Base-by-base conservation (phyloP, 92 coral and sea anemone genomes). In the Desmophyllum pertusum region DNA sequence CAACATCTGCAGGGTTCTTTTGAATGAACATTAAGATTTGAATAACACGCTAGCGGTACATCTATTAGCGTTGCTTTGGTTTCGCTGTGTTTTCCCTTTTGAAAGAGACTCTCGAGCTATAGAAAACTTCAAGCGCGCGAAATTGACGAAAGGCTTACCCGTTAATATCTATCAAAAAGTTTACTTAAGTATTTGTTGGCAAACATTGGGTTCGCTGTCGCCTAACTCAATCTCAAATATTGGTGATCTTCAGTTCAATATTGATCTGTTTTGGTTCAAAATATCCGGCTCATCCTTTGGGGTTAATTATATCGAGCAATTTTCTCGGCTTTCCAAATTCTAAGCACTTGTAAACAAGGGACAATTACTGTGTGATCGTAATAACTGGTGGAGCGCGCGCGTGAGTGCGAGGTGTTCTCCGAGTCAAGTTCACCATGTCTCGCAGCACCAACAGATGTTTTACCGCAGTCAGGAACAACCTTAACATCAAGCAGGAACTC, bases 221-320 rank as follows among this genome's bases (percentile, higher is more conserved):
- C 76, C 77, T 79, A 87, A 79, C 87, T 36, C 74, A 81, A 90
- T 81, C 93, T 78, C 93, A 87, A 92, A 86, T 88, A 89, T 87
- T 87, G 81, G 87, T 68, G 85, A 66, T 88, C 79, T 77, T 62
- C 42, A 69, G 79, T 87, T 86, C 89, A 92, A 92, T 94, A 92
- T 94, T 94, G 98, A 94, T 92, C 93, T 71, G 81, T 91, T 84
- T 67, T 77, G 37, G 64, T 51, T 42, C 63, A 80, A 89, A 90
- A 94, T 92, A 94, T 94, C 98, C 98, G 98, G 98, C 81, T 79
- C 70, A 84, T 48, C 88, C 77, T 52, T 74, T 67, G 91, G 93
- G 77, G 89, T 88, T 93, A 93, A 87, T 83, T 85, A 86, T 93
- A 85, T 85, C 86, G 91, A 89, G 88, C 87, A 92, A 79, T 85